Conservation (phyloP, 2,888 invertebrate genomes). For the Diarsia dahlii region DNA sequence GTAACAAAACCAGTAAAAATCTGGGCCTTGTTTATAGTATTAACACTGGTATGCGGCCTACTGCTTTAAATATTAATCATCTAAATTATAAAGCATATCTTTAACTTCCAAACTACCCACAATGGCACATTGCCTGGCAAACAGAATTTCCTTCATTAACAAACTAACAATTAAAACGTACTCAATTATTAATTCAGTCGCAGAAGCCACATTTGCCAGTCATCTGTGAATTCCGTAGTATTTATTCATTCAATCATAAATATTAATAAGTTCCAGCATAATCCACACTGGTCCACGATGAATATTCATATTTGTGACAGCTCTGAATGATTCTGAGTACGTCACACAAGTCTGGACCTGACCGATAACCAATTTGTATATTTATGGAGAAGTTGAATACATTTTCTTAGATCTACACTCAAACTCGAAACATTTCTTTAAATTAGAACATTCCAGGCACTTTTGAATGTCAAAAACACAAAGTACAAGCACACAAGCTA, state of each 20-base stretch:
- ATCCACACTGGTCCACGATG: slow-evolving; percentile 38
- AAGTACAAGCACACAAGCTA: too few relatives aligned
- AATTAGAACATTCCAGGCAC: too few relatives aligned
- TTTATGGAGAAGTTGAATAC: slow-evolving; percentile 9
- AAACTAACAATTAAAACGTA: slow-evolving; percentile 15
- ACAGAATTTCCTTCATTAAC: slow-evolving; percentile 7
- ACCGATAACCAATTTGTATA: slow-evolving; percentile 20
- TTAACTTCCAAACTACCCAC: not conserved
- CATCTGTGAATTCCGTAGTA: slow-evolving; percentile 45
- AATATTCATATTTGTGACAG: slow-evolving; percentile 63
- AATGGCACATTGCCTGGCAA: not conserved
- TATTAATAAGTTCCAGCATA: slow-evolving; percentile 59
- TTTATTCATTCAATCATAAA: slow-evolving; percentile 67
- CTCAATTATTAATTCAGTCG: slow-evolving; percentile 26
- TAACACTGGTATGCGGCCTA: too few relatives aligned
- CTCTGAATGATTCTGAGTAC: slow-evolving; percentile 26
- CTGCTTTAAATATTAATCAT: not conserved
- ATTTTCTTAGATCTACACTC: not conserved
- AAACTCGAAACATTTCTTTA: too few relatives aligned
- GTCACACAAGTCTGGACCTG: slow-evolving; percentile 18
- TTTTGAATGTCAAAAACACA: too few relatives aligned
- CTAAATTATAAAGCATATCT: not conserved
- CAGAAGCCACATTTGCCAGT: slow-evolving; percentile 25
- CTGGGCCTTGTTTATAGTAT: not conserved
- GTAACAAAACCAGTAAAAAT: not conserved